A percentile compares a stretch with the other conserved stretches of the same genome.
phyloP scores from a whole-genome alignment of 2,113 vertebrate species.

The Hypanus sabinus region DNA sequence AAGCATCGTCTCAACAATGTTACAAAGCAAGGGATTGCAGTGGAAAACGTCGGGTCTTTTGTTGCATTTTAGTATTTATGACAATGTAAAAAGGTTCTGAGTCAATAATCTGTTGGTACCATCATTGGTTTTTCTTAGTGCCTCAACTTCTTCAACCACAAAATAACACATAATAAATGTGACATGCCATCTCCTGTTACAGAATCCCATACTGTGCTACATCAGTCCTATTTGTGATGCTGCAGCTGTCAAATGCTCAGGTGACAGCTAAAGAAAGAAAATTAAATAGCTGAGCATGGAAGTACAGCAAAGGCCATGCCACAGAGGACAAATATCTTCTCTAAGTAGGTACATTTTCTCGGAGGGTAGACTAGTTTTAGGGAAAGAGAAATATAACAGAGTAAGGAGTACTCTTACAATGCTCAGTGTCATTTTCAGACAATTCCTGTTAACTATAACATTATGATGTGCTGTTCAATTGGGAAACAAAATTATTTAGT shows the following conservation, averaged over 20 bases:
- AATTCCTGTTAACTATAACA: neutral
- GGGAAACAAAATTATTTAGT: neutral
- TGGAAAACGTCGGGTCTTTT: neutral
- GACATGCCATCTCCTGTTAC: conserved; percentile 8
- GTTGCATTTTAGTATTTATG: neutral
- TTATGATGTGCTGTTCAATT: neutral
- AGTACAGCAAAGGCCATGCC: conserved; percentile 9
- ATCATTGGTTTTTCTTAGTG: neutral
- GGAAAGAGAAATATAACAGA: neutral
- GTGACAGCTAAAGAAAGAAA: neutral
- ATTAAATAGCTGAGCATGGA: neutral
- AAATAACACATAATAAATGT: conserved; percentile 31
- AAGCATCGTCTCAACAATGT: neutral
- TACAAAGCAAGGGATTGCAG: neutral
- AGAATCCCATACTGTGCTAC: conserved; percentile 4
- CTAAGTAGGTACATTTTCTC: neutral
- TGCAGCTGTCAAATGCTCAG: conserved; percentile 24
- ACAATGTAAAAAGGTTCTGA: conserved; percentile 11
- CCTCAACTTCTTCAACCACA: neutral
- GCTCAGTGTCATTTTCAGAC: neutral
- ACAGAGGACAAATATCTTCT: conserved; percentile 29
- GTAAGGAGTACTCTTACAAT: neutral
- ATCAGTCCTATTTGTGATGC: neutral
- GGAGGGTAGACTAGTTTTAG: neutral
- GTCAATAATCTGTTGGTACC: conserved; percentile 16